A percentile compares a stretch with the other conserved stretches of the same genome.
Conservation (phyloP, 2,113 vertebrate genomes). For the Rhinopomastus cyanomelas region DNA sequence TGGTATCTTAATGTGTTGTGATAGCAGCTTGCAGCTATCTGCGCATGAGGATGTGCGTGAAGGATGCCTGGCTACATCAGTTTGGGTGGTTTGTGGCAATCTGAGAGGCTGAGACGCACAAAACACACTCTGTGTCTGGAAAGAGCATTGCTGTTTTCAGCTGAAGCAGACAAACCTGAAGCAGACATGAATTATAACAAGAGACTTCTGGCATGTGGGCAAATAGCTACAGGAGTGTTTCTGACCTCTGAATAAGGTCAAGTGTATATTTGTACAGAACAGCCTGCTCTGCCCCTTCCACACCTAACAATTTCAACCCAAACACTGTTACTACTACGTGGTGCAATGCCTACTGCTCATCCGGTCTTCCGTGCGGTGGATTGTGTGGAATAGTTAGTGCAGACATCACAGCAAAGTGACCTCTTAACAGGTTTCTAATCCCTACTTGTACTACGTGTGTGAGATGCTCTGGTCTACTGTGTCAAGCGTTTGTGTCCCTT, state of each 20-base stretch:
- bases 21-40: neutral
- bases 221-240: neutral
- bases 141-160: neutral
- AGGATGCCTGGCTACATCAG: neutral
- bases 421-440: neutral
- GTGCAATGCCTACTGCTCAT: neutral
- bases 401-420: neutral
- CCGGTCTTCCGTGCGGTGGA: neutral
- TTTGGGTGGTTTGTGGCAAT: neutral
- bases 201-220: neutral
- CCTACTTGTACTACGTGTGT: neutral
- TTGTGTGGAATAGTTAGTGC: neutral
- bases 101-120: neutral
- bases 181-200: neutral
- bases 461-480: neutral
- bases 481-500: neutral
- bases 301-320: neutral
- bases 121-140: neutral
- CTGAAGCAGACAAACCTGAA: neutral
- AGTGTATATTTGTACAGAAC: conserved; percentile 19
- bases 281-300: neutral
- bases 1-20: neutral
- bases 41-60: accelerated
- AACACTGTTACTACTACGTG: neutral
- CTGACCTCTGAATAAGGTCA: neutral